Conservation (phyloP, 2,113 vertebrate genomes). For the Sardina pilchardus region DNA sequence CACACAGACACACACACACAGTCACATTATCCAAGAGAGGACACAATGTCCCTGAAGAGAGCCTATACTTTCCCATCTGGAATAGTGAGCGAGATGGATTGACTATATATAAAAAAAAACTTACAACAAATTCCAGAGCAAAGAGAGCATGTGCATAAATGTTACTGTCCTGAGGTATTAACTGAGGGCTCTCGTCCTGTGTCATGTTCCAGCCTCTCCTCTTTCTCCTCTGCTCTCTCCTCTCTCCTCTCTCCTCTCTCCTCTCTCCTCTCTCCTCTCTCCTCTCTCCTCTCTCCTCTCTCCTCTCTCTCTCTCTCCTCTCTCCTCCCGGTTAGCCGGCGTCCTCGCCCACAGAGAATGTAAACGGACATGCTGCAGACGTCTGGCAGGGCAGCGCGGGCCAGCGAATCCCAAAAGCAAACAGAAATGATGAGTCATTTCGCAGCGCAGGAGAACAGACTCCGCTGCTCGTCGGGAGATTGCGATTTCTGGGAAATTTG, state of each 20-base stretch:
- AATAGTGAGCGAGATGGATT: not conserved
- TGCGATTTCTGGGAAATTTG: slow-evolving; percentile 17
- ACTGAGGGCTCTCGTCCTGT: not conserved
- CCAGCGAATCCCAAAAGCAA: not conserved
- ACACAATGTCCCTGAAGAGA: slow-evolving; percentile 3
- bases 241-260: no score
- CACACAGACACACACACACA: not conserved
- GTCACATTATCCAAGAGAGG: not conserved
- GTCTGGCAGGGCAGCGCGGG: not conserved
- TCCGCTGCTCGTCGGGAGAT: not conserved
- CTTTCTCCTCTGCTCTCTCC: no score
- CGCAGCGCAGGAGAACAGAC: not conserved
- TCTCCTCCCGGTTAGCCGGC: not conserved
- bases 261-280: no score
- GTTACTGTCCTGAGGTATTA: not conserved
- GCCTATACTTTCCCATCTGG: not conserved
- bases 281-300: no score
- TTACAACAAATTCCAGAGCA: not conserved
- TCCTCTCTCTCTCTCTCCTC: no score
- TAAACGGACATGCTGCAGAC: not conserved
- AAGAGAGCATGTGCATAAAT: not conserved
- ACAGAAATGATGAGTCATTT: not conserved
- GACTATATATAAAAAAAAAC: not conserved
- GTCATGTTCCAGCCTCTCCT: not conserved
- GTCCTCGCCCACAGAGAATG: not conserved